These are phyloP conservation scores for Bryconaethiops microstoma DNA, from an alignment of 2,797 vertebrate species.

Conservation along the genomic window DNA sequence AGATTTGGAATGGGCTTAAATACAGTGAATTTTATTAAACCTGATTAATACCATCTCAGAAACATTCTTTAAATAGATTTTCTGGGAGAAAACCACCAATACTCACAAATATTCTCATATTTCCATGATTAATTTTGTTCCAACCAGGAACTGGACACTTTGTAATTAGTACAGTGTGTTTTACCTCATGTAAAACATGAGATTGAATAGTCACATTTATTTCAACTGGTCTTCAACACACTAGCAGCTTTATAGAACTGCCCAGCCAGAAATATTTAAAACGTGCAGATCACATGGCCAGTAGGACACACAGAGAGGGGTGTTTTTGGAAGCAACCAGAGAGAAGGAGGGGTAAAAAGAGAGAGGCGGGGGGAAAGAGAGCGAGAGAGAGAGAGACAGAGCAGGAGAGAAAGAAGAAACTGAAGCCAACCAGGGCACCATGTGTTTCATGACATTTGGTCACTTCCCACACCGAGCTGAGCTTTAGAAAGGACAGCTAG, in stretches of 20 bases:
- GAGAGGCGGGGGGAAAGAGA: background rate
- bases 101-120: background rate
- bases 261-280: slow-evolving; percentile 72
- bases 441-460: slow-evolving; percentile 28
- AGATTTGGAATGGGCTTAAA: background rate
- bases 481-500: slow-evolving; percentile 33
- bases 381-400: slow-evolving; percentile 25
- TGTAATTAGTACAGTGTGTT: background rate
- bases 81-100: too few species aligned
- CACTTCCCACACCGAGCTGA: slow-evolving; percentile 28
- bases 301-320: slow-evolving; percentile 58
- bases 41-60: background rate
- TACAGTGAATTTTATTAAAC: background rate
- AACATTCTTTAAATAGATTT: background rate
- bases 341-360: background rate
- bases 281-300: slow-evolving; percentile 71
- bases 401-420: background rate
- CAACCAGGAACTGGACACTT: background rate
- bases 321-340: slow-evolving; percentile 48
- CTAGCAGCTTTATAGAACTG: slow-evolving; percentile 3
- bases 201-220: slow-evolving; percentile 11
- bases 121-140: background rate
- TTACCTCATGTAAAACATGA: background rate
- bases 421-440: slow-evolving; percentile 6
- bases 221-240: slow-evolving; percentile 6